Conservation (phyloP, 1,140 invertebrate species). For the Rhagoletis zephyria region DNA sequence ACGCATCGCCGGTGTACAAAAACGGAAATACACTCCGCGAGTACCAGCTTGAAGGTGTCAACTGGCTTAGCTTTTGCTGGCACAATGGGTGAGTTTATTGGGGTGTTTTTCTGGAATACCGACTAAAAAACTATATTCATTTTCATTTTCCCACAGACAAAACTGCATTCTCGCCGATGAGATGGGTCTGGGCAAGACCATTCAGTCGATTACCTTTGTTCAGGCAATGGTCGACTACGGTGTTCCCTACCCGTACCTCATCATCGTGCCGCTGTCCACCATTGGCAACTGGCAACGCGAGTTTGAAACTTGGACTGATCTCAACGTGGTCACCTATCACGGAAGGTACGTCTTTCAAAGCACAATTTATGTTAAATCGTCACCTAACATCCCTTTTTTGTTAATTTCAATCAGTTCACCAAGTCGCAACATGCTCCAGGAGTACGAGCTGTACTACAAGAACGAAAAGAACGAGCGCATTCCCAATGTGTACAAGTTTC, state of each 20-base stretch:
- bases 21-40: slow-evolving; percentile 92
- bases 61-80: slow-evolving; percentile 99
- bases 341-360: too few species aligned
- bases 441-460: slow-evolving; percentile 98
- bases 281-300: slow-evolving; percentile 99
- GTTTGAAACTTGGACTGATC: slow-evolving; percentile 99
- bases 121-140: too few species aligned
- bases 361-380: too few species aligned
- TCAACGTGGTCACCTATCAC: slow-evolving; percentile 99
- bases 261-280: slow-evolving; percentile 98
- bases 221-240: slow-evolving; percentile 93
- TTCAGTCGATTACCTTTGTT: slow-evolving; percentile 95
- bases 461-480: slow-evolving; percentile 93
- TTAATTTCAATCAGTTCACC: too few species aligned
- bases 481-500: too few species aligned
- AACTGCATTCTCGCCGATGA: slow-evolving; percentile 99
- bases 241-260: slow-evolving; percentile 95
- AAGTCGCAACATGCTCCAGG: slow-evolving; percentile 97
- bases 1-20: slow-evolving; percentile 93
- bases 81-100: too few species aligned
- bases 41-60: slow-evolving; percentile 98
- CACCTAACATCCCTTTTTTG: too few species aligned
- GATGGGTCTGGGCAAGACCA: slow-evolving; percentile 96
- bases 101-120: too few species aligned
- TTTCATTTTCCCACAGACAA: too few species aligned